A percentile compares a stretch with the other conserved stretches of the same genome.
Conservation (phyloP, 2,888 invertebrate genomes). For the Phyto melanocephala region DNA sequence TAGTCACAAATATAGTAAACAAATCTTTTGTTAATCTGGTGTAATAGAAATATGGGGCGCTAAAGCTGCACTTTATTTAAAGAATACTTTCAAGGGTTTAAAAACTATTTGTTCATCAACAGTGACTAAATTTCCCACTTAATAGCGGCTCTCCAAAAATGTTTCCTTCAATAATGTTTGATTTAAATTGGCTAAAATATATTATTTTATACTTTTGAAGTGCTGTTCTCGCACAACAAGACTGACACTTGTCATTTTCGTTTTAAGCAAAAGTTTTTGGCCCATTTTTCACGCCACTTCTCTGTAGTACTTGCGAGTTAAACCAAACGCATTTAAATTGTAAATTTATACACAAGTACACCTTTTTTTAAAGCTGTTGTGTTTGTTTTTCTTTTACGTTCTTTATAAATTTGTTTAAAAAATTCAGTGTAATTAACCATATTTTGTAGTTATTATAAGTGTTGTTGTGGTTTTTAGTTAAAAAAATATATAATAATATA, state of each 20-base stretch:
- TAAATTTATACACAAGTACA: conserved; percentile 51
- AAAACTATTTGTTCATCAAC: no score
- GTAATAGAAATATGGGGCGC: no score
- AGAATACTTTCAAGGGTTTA: no score
- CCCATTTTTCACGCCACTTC: background rate
- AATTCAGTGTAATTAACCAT: conserved; percentile 41
- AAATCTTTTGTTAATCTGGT: no score
- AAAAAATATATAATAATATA: background rate
- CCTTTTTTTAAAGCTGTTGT: background rate
- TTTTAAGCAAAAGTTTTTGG: background rate
- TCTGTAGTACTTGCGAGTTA: background rate
- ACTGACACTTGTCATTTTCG: background rate
- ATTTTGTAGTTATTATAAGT: conserved; percentile 1
- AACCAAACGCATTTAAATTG: conserved; percentile 14
- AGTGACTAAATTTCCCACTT: no score
- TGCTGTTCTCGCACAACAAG: no score
- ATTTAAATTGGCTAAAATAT: no score
- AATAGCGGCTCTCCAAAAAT: no score
- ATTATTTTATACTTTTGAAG: no score
- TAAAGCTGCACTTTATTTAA: no score
- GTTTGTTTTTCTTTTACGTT: background rate
- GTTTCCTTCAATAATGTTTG: no score
- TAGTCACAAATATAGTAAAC: no score
- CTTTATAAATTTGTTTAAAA: background rate
- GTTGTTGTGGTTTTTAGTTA: background rate